phyloP scores from a whole-genome alignment of 2,113 vertebrate genomes.

The Cheirogaleus medius region DNA sequence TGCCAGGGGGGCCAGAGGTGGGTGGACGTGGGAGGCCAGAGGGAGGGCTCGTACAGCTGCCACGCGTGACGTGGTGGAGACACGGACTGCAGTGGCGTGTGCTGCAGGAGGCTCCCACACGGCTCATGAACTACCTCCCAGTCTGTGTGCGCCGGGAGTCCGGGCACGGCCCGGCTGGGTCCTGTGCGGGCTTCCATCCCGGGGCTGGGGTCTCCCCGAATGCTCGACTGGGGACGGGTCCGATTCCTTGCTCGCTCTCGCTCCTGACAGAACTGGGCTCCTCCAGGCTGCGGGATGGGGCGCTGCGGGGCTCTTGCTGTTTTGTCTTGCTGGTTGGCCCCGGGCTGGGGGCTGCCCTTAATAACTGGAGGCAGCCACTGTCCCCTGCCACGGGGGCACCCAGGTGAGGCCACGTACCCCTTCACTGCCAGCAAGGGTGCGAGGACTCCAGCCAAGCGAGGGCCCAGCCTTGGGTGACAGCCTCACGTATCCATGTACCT shows the following conservation, averaged over 20 bases:
- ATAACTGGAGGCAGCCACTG: neutral
- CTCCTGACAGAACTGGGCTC: neutral
- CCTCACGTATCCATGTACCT: rapidly evolving
- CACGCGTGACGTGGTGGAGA: neutral
- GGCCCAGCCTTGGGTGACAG: neutral
- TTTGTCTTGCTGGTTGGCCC: neutral
- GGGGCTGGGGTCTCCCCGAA: too few relatives aligned
- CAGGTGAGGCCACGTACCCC: too few relatives aligned
- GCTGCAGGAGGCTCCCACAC: neutral
- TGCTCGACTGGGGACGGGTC: neutral
- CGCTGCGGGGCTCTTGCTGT: too few relatives aligned
- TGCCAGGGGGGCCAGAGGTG: neutral
- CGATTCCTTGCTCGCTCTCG: rapidly evolving
- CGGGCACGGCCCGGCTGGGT: neutral
- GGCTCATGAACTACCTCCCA: neutral
- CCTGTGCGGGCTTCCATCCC: neutral
- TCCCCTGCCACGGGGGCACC: neutral
- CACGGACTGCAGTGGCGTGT: neutral
- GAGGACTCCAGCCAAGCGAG: neutral
- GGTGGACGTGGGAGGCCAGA: neutral
- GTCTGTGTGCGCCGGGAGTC: neutral
- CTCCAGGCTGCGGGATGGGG: rapidly evolving
- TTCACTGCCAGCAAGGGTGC: too few relatives aligned
- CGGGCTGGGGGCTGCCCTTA: neutral
- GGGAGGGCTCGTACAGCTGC: neutral